A percentile compares a stretch with the other conserved stretches of the same genome.
Evolutionary conservation across 2,888 invertebrate species (phyloP).

Genomic region (Mimas tiliae): DNA sequence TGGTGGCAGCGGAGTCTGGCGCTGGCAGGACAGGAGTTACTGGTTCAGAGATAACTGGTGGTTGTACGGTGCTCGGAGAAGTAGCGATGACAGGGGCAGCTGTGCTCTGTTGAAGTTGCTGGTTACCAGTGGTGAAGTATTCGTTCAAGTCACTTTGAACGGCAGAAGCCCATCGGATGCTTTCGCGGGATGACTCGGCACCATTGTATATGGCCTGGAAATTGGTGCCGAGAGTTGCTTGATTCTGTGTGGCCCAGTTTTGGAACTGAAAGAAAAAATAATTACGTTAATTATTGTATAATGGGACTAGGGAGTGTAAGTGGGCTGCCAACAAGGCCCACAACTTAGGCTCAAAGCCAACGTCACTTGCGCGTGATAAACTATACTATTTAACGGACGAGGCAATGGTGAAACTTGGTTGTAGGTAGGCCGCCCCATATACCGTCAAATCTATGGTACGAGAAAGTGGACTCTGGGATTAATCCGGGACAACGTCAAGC

Average conservation of each 20-base stretch:
- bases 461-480: no score
- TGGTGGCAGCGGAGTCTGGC: constrained; percentile 55
- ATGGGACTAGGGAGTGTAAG: no score
- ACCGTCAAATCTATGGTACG: no score
- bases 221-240: constrained; percentile 43
- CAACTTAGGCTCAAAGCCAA: no score
- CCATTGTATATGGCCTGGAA: constrained; percentile 45
- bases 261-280: constrained; percentile 57
- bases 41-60: constrained; percentile 48
- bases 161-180: constrained; percentile 53
- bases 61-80: constrained; percentile 36
- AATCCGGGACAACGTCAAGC: no score
- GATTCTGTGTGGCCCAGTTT: constrained; percentile 56
- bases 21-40: constrained; percentile 54
- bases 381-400: no score
- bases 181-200: constrained; percentile 46
- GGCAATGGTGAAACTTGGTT: no score
- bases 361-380: no score
- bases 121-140: constrained; percentile 53
- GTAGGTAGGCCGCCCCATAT: no score
- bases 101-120: constrained; percentile 32
- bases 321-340: no score
- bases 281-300: constrained; percentile 1
- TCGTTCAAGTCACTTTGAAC: constrained; percentile 51
- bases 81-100: constrained; percentile 29